Percentiles rank a stretch among this genome's conserved stretches.
These are phyloP conservation scores for Butorides virescens DNA, from an alignment of 2,113 vertebrate genomes.

Conservation along the genomic window DNA sequence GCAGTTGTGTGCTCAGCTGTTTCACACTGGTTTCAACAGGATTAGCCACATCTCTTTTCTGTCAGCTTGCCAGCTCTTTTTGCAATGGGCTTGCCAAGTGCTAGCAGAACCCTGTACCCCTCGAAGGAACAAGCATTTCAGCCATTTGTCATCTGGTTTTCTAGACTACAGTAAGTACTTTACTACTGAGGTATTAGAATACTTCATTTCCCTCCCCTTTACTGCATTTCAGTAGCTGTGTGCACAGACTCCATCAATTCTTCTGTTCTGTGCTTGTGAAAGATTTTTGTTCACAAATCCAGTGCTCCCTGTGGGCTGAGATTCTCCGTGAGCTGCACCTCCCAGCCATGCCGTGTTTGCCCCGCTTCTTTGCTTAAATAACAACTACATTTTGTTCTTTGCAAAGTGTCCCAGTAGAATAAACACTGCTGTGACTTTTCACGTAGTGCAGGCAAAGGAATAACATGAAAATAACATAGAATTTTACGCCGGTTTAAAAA, in stretches of 20 bases:
- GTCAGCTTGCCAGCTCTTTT: not conserved
- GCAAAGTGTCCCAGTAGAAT: not conserved
- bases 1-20: not conserved
- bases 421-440: not conserved
- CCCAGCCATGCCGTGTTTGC: rapidly evolving
- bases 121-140: not conserved
- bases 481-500: not conserved
- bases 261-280: not conserved
- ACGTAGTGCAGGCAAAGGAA: not conserved
- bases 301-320: not conserved
- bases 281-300: not conserved
- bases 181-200: not conserved
- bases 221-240: not conserved
- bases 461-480: not conserved
- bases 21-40: rapidly evolving
- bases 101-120: not conserved
- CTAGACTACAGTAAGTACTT: not conserved
- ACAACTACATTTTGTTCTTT: not conserved
- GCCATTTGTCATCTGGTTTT: not conserved
- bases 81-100: not conserved
- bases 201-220: not conserved
- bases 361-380: not conserved
- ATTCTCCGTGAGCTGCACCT: not conserved
- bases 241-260: not conserved
- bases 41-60: not conserved